phyloP scores from a whole-genome alignment of 2,113 vertebrate species.

The Podarcis cretensis region DNA sequence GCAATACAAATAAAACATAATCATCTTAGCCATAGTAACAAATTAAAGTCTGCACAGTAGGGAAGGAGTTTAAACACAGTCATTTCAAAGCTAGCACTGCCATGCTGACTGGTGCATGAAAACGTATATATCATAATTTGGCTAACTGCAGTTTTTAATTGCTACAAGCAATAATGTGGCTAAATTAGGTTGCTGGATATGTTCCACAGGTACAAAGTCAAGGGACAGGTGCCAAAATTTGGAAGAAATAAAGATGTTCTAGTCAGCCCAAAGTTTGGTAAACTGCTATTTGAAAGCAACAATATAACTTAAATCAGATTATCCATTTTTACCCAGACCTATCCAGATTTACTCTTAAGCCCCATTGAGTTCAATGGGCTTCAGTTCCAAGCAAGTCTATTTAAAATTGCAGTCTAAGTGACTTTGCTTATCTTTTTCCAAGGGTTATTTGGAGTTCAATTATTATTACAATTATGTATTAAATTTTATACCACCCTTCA shows the following conservation, averaged over 20 bases:
- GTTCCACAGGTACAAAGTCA: background rate
- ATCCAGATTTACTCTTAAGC: background rate
- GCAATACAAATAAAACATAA: constrained; percentile 12
- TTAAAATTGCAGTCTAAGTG: background rate
- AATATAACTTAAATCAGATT: background rate
- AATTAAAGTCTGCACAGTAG: background rate
- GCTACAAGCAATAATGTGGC: constrained; percentile 15
- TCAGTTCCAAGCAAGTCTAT: background rate
- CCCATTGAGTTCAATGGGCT: background rate
- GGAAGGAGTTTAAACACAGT: background rate
- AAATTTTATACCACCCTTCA: no score
- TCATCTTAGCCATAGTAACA: constrained; percentile 4
- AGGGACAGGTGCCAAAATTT: background rate
- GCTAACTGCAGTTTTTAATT: constrained; percentile 5
- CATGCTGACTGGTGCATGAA: background rate
- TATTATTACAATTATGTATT: background rate
- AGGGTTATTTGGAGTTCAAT: background rate
- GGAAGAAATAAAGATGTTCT: background rate
- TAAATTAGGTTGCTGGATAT: constrained; percentile 1
- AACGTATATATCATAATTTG: background rate
- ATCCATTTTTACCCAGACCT: no score
- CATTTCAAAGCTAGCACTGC: background rate
- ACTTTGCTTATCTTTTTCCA: background rate
- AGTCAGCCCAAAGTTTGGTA: background rate
- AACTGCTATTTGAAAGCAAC: background rate